Evolutionary conservation across 2,113 vertebrate species (phyloP), one percentile per base, ranked within the genome.

Genomic region (Urocitellus parryii): DNA sequence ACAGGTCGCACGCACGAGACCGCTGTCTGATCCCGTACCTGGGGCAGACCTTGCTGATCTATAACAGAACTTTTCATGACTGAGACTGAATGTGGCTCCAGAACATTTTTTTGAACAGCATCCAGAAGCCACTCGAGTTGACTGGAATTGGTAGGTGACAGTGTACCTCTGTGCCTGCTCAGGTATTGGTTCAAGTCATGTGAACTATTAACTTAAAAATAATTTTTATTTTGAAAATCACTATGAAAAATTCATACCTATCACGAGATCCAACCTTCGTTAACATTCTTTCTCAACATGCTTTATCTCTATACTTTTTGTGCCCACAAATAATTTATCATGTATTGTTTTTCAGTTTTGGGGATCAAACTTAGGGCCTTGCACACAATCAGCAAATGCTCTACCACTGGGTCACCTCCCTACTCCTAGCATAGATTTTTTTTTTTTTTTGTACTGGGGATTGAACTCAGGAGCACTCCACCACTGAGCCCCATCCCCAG

Each of bases 11-110:
- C 0, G 2, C n/a, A 14, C 65, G 51, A 39, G 48, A 25, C 61
- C 2, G 0, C 20, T 32, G 4, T 27, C 85, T 34, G 5, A 53
- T 17, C 11, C 65, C 37, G 0, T 17, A 25, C 12, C 58, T 34
- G 0, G 65, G 70, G 65, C 83, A 98, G 92, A 65, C 92, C 79
- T 85, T 12, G 8, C 95, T 82, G 81, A 73, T 94, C 95, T 8
- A 72, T 42, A 53, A 27, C 53, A 72, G 92, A 89, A 11, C 27
- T 9, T 61, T 72, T 61, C 6, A 81, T 63, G 6, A 13, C 10
- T 14, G 58, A 58, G 32, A 17, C 65, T 13, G 37, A 48, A 29
- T 34, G 45, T 45, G 32, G 45, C 39, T 85, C 79, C 8, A 1
- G 1, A 1, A 39, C 73, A 53, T 16, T 95, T 82, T 63, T 63